Percentiles rank a stretch among this genome's conserved stretches.
phyloP scores from a whole-genome alignment of 92 coral and sea anemone genomes.

The Scolanthus callimorphus region DNA sequence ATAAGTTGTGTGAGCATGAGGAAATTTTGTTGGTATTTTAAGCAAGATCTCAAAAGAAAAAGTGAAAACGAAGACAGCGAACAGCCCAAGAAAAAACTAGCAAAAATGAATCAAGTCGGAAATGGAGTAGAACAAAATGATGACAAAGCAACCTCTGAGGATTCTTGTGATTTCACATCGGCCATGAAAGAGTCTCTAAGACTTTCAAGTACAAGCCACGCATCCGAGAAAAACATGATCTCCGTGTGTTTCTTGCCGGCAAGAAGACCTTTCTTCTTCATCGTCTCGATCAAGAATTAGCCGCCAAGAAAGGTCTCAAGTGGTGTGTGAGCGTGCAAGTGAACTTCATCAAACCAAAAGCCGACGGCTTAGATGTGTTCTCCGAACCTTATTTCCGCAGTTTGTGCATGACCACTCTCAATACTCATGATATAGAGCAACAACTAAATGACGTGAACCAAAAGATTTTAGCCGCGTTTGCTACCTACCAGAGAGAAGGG shows the following conservation, averaged over 20 bases:
- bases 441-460: constrained; percentile 13
- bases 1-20: constrained; percentile 4
- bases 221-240: no score
- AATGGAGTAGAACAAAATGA: no score
- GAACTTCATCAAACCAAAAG: constrained; percentile 7
- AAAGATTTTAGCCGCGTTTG: not conserved
- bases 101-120: no score
- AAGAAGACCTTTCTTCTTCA: not conserved
- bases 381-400: constrained; percentile 35
- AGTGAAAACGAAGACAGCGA: no score
- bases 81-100: not conserved
- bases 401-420: constrained; percentile 11
- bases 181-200: constrained; percentile 25
- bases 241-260: no score
- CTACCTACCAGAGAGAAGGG: constrained; percentile 4
- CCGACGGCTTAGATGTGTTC: constrained; percentile 11
- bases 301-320: constrained; percentile 9
- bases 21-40: no score
- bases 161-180: not conserved
- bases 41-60: no score
- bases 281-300: constrained; percentile 2
- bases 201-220: constrained; percentile 10
- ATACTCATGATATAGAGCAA: constrained; percentile 8
- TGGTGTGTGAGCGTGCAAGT: constrained; percentile 4
- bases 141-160: no score